Evolutionary conservation across 2,113 vertebrate species (phyloP).

Genomic region (Melospiza melodia): DNA sequence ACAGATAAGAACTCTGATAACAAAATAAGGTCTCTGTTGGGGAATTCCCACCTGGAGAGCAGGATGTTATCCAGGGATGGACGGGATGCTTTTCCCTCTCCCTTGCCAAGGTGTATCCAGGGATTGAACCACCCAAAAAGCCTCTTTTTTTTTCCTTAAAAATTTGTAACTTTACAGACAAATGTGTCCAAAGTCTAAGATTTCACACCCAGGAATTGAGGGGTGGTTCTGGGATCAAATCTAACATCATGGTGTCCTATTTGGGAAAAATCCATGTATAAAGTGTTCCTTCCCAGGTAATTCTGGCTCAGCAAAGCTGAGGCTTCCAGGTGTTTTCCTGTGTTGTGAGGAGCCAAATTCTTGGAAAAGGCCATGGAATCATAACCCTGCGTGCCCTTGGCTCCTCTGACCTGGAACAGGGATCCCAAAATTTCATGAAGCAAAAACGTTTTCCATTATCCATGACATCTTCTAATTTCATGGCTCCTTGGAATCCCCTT

Average conservation of each 20-base stretch:
- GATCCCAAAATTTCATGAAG: background rate
- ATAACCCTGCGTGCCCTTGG: background rate
- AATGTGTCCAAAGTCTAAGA: rapidly evolving
- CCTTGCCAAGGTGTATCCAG: background rate
- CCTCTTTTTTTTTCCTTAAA: background rate
- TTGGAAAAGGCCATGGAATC: background rate
- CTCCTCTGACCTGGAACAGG: background rate
- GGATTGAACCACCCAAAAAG: background rate
- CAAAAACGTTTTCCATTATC: rapidly evolving
- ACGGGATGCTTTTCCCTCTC: background rate
- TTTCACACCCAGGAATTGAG: background rate
- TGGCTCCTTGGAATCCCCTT: background rate
- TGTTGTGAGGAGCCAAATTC: background rate
- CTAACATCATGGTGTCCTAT: rapidly evolving
- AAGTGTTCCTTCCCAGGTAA: background rate
- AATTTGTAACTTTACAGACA: background rate
- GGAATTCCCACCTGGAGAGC: background rate
- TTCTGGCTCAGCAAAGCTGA: background rate
- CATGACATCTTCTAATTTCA: background rate
- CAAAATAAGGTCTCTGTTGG: rapidly evolving
- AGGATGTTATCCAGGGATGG: rapidly evolving
- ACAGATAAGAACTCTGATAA: background rate
- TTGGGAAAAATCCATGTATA: background rate
- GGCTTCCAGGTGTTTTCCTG: background rate
- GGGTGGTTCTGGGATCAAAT: rapidly evolving